A percentile compares a stretch with the other conserved stretches of the same genome.
These are phyloP conservation scores for Emmelina monodactyla DNA, from an alignment of 2,888 invertebrate species.

Conservation along the genomic window DNA sequence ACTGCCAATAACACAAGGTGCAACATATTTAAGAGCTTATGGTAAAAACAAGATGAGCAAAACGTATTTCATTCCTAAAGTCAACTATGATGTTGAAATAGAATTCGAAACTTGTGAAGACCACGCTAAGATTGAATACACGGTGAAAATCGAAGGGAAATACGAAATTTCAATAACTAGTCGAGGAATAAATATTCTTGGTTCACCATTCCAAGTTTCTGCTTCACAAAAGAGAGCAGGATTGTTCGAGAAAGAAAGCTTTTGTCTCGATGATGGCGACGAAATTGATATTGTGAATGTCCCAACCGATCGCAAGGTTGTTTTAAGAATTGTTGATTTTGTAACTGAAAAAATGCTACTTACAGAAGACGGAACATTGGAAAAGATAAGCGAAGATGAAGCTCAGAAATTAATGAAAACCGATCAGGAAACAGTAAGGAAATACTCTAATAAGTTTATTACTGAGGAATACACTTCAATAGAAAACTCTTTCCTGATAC, in stretches of 20 bases:
- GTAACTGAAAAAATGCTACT: constrained; percentile 65
- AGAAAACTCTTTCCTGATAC: constrained; percentile 8
- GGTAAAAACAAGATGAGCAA: constrained; percentile 55
- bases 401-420: constrained; percentile 43
- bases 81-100: constrained; percentile 59
- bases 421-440: constrained; percentile 22
- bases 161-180: constrained; percentile 66
- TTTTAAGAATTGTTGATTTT: constrained; percentile 61
- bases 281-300: constrained; percentile 55
- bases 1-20: constrained; percentile 50
- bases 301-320: constrained; percentile 52
- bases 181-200: constrained; percentile 61
- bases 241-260: constrained; percentile 40
- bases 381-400: constrained; percentile 53
- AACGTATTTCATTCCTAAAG: constrained; percentile 54
- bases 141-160: constrained; percentile 57
- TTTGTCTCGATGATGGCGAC: constrained; percentile 51
- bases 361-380: constrained; percentile 55
- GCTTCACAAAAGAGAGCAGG: constrained; percentile 43
- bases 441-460: constrained; percentile 15
- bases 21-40: constrained; percentile 46
- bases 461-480: constrained; percentile 3
- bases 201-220: constrained; percentile 66
- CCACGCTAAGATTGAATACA: constrained; percentile 58
- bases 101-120: constrained; percentile 49